Evolutionary conservation across 1,140 invertebrate species (phyloP).

Genomic region (Zaprionus davidi): DNA sequence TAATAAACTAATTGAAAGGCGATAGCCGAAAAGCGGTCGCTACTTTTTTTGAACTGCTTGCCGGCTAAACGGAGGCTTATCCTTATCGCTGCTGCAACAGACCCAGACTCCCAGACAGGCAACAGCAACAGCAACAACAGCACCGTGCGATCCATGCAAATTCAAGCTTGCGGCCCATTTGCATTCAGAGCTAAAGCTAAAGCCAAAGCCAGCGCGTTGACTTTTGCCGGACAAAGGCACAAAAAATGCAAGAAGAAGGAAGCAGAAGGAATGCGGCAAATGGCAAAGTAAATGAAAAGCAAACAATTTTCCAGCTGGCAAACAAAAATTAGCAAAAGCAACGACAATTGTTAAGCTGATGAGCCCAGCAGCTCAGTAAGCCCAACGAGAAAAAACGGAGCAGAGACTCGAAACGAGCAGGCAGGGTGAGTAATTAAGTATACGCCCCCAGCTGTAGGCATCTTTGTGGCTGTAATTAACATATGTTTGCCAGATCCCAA

Average conservation of each 20-base stretch:
- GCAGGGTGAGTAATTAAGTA: no score
- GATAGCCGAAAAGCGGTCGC: slow-evolving; percentile 58
- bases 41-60: background rate
- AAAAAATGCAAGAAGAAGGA: background rate
- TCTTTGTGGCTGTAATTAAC: background rate
- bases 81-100: slow-evolving; percentile 65
- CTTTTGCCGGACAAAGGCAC: slow-evolving; percentile 66
- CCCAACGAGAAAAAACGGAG: background rate
- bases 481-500: background rate
- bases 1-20: slow-evolving; percentile 82
- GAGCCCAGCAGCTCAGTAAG: slow-evolving; percentile 10
- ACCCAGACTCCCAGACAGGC: background rate
- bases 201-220: slow-evolving; percentile 54
- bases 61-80: slow-evolving; percentile 52
- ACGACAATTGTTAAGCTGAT: slow-evolving; percentile 44
- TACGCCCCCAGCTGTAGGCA: background rate
- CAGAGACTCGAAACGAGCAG: background rate
- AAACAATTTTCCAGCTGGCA: slow-evolving; percentile 43
- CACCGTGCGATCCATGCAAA: slow-evolving; percentile 64
- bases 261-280: slow-evolving; percentile 17
- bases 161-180: slow-evolving; percentile 66
- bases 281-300: slow-evolving; percentile 45
- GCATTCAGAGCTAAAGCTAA: slow-evolving; percentile 74
- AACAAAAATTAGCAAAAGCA: slow-evolving; percentile 46
- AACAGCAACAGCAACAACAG: slow-evolving; percentile 5